phyloP scores from a whole-genome alignment of 2,797 vertebrate species.

The Diglossa cyanea region DNA sequence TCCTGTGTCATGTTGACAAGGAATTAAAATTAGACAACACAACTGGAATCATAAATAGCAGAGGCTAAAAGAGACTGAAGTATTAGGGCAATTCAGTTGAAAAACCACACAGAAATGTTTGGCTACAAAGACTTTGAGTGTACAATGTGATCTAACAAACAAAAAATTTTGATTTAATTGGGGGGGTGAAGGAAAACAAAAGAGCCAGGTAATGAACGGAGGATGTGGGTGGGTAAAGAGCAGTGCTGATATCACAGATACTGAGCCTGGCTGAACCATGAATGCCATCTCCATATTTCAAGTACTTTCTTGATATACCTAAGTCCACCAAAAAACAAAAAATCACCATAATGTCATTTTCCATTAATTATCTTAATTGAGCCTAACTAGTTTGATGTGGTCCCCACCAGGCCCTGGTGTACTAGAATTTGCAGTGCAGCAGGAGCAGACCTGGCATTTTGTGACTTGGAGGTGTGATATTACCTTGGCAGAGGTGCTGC shows the following conservation, averaged over 20 bases:
- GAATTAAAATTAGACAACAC: not conserved
- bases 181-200: not conserved
- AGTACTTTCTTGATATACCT: not conserved
- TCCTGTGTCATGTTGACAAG: not conserved
- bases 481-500: fast-evolving
- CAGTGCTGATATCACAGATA: not conserved
- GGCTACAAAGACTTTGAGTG: not conserved
- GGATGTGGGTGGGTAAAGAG: fast-evolving
- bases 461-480: not conserved
- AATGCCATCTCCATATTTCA: not conserved
- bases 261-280: not conserved
- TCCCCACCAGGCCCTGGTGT: no score
- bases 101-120: not conserved
- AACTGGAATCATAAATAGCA: not conserved
- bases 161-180: not conserved
- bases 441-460: not conserved
- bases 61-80: not conserved
- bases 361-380: not conserved
- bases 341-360: not conserved
- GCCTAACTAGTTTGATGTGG: not conserved
- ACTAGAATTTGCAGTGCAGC: not conserved
- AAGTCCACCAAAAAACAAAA: not conserved
- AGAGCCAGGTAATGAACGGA: not conserved
- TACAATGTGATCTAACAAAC: not conserved
- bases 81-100: not conserved